These are phyloP conservation scores for Pocillopora grandis DNA, from an alignment of 92 coral and sea anemone species.

Conservation along the genomic window DNA sequence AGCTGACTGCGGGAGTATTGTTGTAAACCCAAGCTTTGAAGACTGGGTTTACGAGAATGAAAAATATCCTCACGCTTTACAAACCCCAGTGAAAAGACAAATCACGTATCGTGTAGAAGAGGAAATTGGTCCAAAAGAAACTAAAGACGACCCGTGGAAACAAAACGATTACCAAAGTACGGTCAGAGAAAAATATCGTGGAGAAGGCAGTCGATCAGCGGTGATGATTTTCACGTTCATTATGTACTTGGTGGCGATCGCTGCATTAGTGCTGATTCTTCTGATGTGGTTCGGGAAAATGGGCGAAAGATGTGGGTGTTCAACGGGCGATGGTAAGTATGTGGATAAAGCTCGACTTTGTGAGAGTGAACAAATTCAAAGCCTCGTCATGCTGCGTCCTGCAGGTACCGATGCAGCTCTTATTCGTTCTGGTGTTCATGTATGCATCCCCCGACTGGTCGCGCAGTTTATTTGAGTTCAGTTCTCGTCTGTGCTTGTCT, in stretches of 20 bases:
- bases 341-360: not conserved
- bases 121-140: constrained; percentile 4
- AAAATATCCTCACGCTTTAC: not conserved
- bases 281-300: constrained; percentile 27
- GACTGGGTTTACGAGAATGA: constrained; percentile 28
- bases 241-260: constrained; percentile 3
- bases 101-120: constrained; percentile 9
- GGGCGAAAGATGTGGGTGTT: constrained; percentile 10
- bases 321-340: not conserved
- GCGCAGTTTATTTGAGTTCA: too few relatives aligned
- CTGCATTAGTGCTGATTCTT: constrained; percentile 4
- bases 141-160: constrained; percentile 11
- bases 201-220: not conserved
- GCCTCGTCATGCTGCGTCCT: too few relatives aligned
- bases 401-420: too few relatives aligned
- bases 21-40: constrained; percentile 20
- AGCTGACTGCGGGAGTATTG: not conserved
- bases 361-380: too few relatives aligned
- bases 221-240: not conserved
- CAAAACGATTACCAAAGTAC: not conserved
- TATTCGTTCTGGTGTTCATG: too few relatives aligned
- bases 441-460: too few relatives aligned
- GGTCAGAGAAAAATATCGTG: not conserved
- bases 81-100: constrained; percentile 16
- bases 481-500: too few relatives aligned